A percentile compares a stretch with the other conserved stretches of the same genome.
These are phyloP conservation scores for Drosophila santomea DNA, from an alignment of 1,140 invertebrate species.

Conservation along the genomic window DNA sequence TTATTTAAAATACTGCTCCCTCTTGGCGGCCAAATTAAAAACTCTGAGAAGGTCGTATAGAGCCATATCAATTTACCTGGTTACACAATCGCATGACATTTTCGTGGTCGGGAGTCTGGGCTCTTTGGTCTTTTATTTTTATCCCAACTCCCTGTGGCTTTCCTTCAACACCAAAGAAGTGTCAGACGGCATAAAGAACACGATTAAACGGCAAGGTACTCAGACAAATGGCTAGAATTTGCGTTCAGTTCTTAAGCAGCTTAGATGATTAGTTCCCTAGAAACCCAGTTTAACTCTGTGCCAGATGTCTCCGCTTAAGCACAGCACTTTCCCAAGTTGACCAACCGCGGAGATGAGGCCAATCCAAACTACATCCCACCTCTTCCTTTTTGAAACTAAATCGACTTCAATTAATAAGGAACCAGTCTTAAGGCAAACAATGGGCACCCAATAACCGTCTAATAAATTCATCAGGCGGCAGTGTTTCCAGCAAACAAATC, in stretches of 20 bases:
- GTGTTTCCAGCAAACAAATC: conserved; percentile 21
- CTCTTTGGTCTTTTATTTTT: conserved; percentile 14
- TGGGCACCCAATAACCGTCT: conserved; percentile 29
- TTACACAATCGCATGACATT: conserved; percentile 22
- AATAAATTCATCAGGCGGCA: conserved; percentile 40
- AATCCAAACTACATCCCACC: neutral
- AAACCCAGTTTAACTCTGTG: neutral
- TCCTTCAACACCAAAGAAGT: conserved; percentile 41
- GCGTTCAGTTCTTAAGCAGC: conserved; percentile 3
- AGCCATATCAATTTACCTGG: conserved; percentile 22
- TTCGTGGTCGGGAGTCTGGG: neutral
- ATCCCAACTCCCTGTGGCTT: conserved; percentile 8
- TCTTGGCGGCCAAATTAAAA: neutral
- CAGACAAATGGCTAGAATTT: neutral
- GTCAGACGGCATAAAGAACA: conserved; percentile 3
- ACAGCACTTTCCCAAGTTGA: conserved; percentile 3
- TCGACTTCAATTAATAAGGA: conserved; percentile 52
- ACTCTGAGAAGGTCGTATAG: conserved; percentile 15
- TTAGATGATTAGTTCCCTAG: conserved; percentile 37
- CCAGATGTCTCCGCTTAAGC: conserved; percentile 15
- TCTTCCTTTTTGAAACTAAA: neutral
- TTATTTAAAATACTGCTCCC: conserved; percentile 23
- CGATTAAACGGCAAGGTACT: conserved; percentile 23
- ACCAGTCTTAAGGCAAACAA: conserved; percentile 12
- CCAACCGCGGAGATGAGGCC: conserved; percentile 20